Conservation (phyloP, 2,797 vertebrate species). For the Acipenser oxyrinchus region DNA sequence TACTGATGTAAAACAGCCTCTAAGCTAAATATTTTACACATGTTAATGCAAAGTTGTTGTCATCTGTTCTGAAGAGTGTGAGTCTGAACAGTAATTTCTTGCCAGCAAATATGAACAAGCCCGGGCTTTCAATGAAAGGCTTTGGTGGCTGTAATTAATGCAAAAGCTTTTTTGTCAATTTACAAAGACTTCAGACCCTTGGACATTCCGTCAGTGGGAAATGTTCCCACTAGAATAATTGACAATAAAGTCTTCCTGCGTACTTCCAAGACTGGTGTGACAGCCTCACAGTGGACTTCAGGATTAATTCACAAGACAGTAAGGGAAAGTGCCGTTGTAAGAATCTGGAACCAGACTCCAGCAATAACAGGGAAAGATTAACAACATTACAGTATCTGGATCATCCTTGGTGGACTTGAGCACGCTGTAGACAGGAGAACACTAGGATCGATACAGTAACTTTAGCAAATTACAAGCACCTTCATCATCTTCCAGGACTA, state of each 20-base stretch:
- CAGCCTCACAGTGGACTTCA: slow-evolving; percentile 56
- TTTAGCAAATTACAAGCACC: slow-evolving; percentile 5
- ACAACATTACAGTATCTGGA: slow-evolving; percentile 16
- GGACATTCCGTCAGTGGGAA: slow-evolving; percentile 49
- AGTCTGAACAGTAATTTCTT: slow-evolving; percentile 25
- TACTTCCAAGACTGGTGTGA: slow-evolving; percentile 54
- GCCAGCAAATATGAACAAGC: slow-evolving; percentile 38
- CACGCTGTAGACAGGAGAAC: not conserved
- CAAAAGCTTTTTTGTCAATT: slow-evolving; percentile 53
- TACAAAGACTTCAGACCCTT: slow-evolving; percentile 48
- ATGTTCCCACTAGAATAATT: slow-evolving; percentile 54
- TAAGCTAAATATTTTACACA: too few relatives aligned
- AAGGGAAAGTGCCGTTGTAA: slow-evolving; percentile 23
- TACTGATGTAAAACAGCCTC: too few relatives aligned
- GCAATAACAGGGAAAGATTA: slow-evolving; percentile 29
- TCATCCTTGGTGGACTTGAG: slow-evolving; percentile 5
- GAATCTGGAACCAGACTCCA: slow-evolving; percentile 1
- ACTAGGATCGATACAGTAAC: not conserved
- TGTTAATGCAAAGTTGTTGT: too few relatives aligned
- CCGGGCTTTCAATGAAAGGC: slow-evolving; percentile 36
- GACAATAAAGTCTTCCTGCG: slow-evolving; percentile 55
- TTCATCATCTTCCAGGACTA: not conserved
- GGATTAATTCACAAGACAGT: slow-evolving; percentile 49
- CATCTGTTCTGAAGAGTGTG: not conserved
- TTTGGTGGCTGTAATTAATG: slow-evolving; percentile 51